Evolutionary conservation across 2,797 vertebrate species (phyloP).

Genomic region (Streptopelia turtur): DNA sequence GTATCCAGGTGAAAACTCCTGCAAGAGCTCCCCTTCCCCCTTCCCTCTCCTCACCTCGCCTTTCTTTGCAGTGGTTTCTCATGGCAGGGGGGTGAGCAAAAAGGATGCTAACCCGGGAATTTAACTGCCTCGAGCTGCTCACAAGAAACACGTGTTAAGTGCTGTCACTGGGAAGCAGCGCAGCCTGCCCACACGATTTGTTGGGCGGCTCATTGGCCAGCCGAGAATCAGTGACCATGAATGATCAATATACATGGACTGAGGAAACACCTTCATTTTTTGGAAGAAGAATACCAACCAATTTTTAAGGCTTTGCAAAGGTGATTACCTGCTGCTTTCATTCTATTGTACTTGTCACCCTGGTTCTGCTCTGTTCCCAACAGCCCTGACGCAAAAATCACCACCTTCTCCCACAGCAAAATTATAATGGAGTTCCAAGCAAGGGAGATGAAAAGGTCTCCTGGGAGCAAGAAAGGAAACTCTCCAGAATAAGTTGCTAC

Average conservation of each 20-base stretch:
- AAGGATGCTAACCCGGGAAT: conserved; percentile 13
- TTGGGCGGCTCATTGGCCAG: fast-evolving
- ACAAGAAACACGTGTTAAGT: background rate
- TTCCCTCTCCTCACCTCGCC: background rate
- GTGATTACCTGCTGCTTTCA: background rate
- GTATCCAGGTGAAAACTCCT: conserved; percentile 72
- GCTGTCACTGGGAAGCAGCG: background rate
- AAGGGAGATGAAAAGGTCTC: background rate
- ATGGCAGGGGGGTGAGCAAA: background rate
- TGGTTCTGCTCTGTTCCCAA: background rate
- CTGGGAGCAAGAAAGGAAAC: background rate
- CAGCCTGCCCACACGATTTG: fast-evolving
- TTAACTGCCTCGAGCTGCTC: conserved; percentile 21
- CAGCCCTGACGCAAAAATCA: background rate
- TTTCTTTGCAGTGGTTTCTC: conserved; percentile 34
- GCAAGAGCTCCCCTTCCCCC: conserved; percentile 43
- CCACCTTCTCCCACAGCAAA: background rate
- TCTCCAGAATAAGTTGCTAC: background rate
- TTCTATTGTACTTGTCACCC: background rate
- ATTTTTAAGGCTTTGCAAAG: background rate
- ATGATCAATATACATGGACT: fast-evolving
- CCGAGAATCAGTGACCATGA: background rate
- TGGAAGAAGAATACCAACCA: background rate
- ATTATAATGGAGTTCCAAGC: background rate
- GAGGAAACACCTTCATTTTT: background rate